Percentiles rank a stretch among this genome's conserved stretches.
These are phyloP conservation scores for Scaptomyza reducta DNA, from an alignment of 2,888 invertebrate genomes.

Conservation along the genomic window DNA sequence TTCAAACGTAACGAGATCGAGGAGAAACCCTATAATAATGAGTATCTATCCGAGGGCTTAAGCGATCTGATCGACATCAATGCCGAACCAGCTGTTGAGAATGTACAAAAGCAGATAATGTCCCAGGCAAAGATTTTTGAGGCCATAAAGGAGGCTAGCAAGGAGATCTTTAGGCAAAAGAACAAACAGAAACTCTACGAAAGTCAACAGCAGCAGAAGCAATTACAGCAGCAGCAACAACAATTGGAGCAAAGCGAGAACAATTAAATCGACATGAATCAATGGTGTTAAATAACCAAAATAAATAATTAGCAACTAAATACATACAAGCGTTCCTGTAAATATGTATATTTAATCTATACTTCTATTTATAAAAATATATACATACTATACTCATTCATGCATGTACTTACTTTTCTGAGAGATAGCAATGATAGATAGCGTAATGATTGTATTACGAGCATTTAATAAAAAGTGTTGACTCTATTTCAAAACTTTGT, in stretches of 20 bases:
- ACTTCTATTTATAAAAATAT: constrained; percentile 15
- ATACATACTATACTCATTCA: background rate
- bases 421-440: constrained; percentile 43
- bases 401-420: constrained; percentile 22
- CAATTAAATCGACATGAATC: constrained; percentile 39
- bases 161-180: constrained; percentile 88
- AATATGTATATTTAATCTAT: constrained; percentile 38
- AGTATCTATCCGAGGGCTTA: constrained; percentile 87
- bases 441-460: too few species aligned
- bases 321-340: constrained; percentile 37
- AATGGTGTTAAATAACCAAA: constrained; percentile 9
- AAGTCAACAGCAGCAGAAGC: constrained; percentile 54
- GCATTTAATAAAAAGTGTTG: constrained; percentile 63
- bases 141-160: constrained; percentile 91
- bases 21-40: constrained; percentile 84
- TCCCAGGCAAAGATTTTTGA: constrained; percentile 90
- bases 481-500: constrained; percentile 32
- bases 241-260: constrained; percentile 56
- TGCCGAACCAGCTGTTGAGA: constrained; percentile 89
- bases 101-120: constrained; percentile 91
- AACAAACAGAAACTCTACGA: constrained; percentile 80
- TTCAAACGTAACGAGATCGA: constrained; percentile 82
- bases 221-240: constrained; percentile 45
- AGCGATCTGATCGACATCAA: constrained; percentile 88
- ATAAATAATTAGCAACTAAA: constrained; percentile 13